Evolutionary conservation across 2,888 invertebrate species (phyloP), one percentile per base, ranked within the genome.

Genomic region (Thysanoteuthis rhombus): DNA sequence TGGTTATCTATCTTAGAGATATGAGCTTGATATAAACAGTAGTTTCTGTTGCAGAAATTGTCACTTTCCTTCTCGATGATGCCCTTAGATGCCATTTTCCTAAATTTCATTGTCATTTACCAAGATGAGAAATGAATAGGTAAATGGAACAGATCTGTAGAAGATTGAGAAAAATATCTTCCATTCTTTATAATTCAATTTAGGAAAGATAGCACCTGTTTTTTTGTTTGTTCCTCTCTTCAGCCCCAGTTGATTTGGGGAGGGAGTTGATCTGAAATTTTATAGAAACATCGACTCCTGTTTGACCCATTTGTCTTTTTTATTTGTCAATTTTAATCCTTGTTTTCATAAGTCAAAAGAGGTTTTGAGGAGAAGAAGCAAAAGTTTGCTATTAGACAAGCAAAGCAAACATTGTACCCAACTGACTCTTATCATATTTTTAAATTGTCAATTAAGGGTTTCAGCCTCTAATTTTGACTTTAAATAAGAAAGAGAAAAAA

Each of bases 381-480:
- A n/a, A n/a, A n/a, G 75, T 16, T 12, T 75, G 75, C 12, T 8
- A 19, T 4, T 8, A n/a, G n/a, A 4, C n/a, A n/a, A 75, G 36
- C 75, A 75, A 75, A n/a, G 0, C 16, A n/a, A 75, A 75, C 75
- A n/a, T n/a, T n/a, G n/a, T n/a, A 75, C 75, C n/a, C 12, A n/a
- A n/a, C 75, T 75, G 75, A 75, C 75, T 75, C n/a, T 32, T 58
- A 28, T 32, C 12, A 75, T 75, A 75, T 75, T 75, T 75, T 75
- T n/a, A 75, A 75, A 75, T 75, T 75, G 75, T 75, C n/a, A 75
- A n/a, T 75, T 75, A 75, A 75, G 75, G 75, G n/a, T 75, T 75
- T 75, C 75, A n/a, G n/a, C n/a, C n/a, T n/a, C 36, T 75, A 75
- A 75, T 75, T 75, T 75, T 75, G n/a, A 75, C n/a, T n/a, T 75